A percentile compares a stretch with the other conserved stretches of the same genome.
Evolutionary conservation across 2,113 vertebrate species (phyloP).

Genomic region (Reinhardtius hippoglossoides): DNA sequence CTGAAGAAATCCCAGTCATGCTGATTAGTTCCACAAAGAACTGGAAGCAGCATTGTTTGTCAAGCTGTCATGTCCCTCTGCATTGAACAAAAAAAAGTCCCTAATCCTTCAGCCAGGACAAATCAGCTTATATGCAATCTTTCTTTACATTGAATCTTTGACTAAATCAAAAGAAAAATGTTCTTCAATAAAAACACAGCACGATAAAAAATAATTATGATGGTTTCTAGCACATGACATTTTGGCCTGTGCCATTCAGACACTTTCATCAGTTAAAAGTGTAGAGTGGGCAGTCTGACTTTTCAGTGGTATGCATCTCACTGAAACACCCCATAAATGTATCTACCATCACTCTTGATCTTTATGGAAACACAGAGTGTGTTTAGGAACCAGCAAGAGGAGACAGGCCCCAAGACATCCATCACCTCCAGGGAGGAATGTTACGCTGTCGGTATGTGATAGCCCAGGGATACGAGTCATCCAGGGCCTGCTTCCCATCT

Average conservation of each 20-base stretch:
- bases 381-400: conserved; percentile 71
- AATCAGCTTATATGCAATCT: too few species aligned
- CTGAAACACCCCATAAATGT: conserved; percentile 35
- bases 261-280: conserved; percentile 19
- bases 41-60: too few species aligned
- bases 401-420: conserved; percentile 79
- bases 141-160: too few species aligned
- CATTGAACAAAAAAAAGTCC: too few species aligned
- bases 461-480: conserved; percentile 60
- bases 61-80: too few species aligned
- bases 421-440: conserved; percentile 77
- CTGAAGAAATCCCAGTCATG: too few species aligned
- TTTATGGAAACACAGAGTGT: conserved; percentile 61
- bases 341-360: conserved; percentile 45
- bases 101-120: too few species aligned
- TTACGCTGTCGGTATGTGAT: conserved; percentile 64
- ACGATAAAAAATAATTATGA: too few species aligned
- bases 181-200: too few species aligned
- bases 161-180: too few species aligned
- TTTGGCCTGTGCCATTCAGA: background rate
- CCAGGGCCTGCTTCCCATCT: conserved; percentile 57
- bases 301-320: conserved; percentile 13
- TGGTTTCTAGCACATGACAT: too few species aligned
- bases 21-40: too few species aligned
- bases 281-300: conserved; percentile 10